phyloP scores from a whole-genome alignment of 2,113 vertebrate species.

The Thunnus thynnus region DNA sequence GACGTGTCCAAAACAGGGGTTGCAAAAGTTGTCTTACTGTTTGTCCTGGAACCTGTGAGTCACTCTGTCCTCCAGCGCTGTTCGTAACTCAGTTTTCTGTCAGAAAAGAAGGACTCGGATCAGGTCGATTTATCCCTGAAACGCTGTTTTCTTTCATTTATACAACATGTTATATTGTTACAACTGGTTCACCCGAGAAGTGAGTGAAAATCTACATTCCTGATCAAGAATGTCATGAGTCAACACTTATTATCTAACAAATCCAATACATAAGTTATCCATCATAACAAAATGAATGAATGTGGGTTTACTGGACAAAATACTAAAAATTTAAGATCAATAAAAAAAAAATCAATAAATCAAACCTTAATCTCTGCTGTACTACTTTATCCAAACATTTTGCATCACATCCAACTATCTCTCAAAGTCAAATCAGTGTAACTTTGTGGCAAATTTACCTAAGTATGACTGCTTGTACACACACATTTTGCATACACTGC shows the following conservation, averaged over 20 bases:
- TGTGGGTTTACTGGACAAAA: background rate
- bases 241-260: background rate
- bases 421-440: constrained; percentile 4
- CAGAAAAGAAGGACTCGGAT: background rate
- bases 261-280: background rate
- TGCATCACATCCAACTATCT: background rate
- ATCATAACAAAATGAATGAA: too few species aligned
- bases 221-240: background rate
- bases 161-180: background rate
- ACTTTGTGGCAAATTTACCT: background rate
- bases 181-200: background rate
- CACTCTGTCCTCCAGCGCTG: constrained; percentile 72
- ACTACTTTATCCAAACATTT: background rate
- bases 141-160: background rate
- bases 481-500: constrained; percentile 2
- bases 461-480: background rate
- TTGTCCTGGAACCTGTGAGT: constrained; percentile 81
- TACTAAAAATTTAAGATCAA: background rate
- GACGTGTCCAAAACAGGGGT: background rate
- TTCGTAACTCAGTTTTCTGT: constrained; percentile 75
- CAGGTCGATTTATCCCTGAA: background rate
- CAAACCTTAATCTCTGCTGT: background rate
- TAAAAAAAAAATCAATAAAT: background rate
- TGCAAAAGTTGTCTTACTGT: constrained; percentile 71
- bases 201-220: background rate